These are phyloP conservation scores for Montipora sp. DNA, from an alignment of 64 coral and sea anemone species.

Conservation along the genomic window DNA sequence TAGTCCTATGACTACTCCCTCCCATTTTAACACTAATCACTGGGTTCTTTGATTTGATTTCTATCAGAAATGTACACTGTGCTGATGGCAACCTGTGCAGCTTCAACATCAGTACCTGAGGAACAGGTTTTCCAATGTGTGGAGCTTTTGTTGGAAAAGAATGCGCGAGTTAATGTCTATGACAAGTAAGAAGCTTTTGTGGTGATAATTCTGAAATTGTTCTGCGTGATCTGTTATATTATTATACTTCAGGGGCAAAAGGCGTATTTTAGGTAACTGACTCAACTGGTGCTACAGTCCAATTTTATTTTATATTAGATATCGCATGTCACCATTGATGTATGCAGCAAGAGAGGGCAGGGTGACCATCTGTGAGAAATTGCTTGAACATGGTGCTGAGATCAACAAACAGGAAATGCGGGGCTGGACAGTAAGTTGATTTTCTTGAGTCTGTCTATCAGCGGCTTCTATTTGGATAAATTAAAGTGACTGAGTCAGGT, in stretches of 20 bases:
- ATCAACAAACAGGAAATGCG: constrained; percentile 88
- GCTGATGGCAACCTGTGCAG: constrained; percentile 76
- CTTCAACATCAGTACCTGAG: constrained; percentile 32
- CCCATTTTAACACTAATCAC: too few species aligned
- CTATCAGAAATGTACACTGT: constrained; percentile 81
- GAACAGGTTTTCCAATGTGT: constrained; percentile 63
- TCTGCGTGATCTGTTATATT: too few species aligned
- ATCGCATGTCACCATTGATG: constrained; percentile 96
- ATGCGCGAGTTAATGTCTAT: constrained; percentile 74
- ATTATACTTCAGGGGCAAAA: too few species aligned
- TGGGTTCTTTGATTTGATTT: neutral
- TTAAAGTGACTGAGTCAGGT: too few species aligned
- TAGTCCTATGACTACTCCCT: too few species aligned
- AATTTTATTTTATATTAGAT: constrained; percentile 30
- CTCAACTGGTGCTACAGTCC: too few species aligned
- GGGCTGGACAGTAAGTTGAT: constrained; percentile 89
- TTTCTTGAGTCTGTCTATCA: neutral
- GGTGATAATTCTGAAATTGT: neutral
- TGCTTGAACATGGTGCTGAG: constrained; percentile 78
- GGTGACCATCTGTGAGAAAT: constrained; percentile 71
- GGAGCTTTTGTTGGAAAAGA: constrained; percentile 62
- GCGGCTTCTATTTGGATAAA: too few species aligned
- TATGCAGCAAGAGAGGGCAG: constrained; percentile 91
- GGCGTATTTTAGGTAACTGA: too few species aligned
- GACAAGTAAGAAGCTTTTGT: constrained; percentile 58